phyloP scores from a whole-genome alignment of 2,797 vertebrate genomes.

The Coranthus polyacanthus region DNA sequence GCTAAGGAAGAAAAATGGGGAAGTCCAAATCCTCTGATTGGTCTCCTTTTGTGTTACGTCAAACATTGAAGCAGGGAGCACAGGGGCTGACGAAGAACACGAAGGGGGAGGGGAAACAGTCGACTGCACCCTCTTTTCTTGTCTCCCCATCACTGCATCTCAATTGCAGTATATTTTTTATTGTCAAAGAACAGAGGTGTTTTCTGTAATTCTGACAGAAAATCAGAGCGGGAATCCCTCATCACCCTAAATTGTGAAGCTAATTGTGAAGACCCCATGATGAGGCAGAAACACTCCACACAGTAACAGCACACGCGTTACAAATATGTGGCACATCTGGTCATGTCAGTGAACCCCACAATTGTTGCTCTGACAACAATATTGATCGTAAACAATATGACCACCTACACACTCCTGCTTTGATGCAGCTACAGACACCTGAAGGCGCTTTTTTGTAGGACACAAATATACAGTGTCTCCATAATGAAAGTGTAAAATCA shows the following conservation, averaged over 20 bases:
- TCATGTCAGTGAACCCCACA: constrained; percentile 1
- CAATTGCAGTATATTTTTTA: constrained; percentile 33
- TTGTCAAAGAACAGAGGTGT: constrained; percentile 22
- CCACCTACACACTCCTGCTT: constrained; percentile 17
- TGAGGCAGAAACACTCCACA: neutral
- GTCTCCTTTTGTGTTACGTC: constrained; percentile 75
- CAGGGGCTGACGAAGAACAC: constrained; percentile 68
- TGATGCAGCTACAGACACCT: constrained; percentile 10
- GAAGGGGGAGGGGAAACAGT: constrained; percentile 76
- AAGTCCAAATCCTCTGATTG: constrained; percentile 72
- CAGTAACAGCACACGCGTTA: constrained; percentile 21
- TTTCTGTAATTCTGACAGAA: neutral
- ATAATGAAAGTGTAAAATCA: constrained; percentile 20
- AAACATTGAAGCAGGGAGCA: constrained; percentile 70
- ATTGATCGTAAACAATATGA: constrained; percentile 1
- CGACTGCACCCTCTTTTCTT: constrained; percentile 70
- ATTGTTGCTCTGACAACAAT: neutral
- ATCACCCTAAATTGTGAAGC: neutral
- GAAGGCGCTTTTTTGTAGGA: too few relatives aligned
- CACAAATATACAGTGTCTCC: constrained; percentile 12
- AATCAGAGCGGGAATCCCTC: constrained; percentile 37
- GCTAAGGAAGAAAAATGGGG: constrained; percentile 60
- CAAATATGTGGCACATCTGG: constrained; percentile 9
- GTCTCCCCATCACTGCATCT: constrained; percentile 63
- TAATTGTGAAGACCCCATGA: neutral